phyloP scores from a whole-genome alignment of 2,797 vertebrate species.

The Ceryle rudis region DNA sequence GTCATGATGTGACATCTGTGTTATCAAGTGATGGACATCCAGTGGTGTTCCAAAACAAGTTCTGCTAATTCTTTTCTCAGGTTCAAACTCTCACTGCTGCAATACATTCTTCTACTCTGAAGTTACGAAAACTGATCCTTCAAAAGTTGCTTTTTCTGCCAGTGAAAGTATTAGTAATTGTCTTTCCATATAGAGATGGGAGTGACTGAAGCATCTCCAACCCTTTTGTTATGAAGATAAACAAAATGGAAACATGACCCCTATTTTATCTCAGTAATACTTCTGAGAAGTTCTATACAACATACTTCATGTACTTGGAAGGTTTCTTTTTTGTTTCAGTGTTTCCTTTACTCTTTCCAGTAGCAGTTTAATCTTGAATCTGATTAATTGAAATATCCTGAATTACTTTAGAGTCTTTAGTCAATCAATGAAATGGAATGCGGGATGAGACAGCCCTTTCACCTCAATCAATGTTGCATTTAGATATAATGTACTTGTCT shows the following conservation, averaged over 20 bases:
- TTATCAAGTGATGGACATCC: neutral
- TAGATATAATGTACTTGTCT: neutral
- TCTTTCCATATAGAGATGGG: neutral
- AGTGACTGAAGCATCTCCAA: neutral
- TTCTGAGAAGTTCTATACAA: neutral
- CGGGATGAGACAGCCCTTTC: neutral
- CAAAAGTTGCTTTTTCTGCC: neutral
- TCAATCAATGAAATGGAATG: constrained; percentile 4
- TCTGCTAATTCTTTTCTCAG: neutral
- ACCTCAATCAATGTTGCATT: neutral
- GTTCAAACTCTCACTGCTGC: neutral
- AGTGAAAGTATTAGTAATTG: neutral
- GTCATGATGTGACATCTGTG: rapidly evolving
- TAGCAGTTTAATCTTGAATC: neutral
- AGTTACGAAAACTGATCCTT: neutral
- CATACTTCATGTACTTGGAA: neutral
- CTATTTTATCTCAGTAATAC: neutral
- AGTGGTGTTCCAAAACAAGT: rapidly evolving
- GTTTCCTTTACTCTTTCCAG: neutral
- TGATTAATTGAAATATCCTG: neutral
- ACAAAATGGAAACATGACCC: neutral
- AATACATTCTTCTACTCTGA: neutral
- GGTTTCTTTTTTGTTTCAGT: neutral
- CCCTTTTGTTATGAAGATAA: neutral
- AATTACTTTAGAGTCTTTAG: neutral